Base-by-base conservation (phyloP, 2,888 invertebrate genomes). In the Sussaba pulchella region DNA sequence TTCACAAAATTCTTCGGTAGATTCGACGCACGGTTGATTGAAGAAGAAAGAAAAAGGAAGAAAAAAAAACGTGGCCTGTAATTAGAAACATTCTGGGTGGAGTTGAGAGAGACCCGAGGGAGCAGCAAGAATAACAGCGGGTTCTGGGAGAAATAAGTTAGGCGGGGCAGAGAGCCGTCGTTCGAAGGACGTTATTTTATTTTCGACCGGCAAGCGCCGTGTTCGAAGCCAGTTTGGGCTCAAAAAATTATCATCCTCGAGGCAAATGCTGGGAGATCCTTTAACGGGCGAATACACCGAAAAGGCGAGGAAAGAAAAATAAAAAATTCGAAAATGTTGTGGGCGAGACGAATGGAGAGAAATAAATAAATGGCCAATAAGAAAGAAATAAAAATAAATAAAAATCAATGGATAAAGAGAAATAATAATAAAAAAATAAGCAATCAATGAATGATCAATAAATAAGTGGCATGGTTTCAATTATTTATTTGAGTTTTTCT, bases 51-150 rank as follows among this genome's bases (percentile, higher is more conserved):
- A 77, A 61, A 61, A 57, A 71, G 69, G 73, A 74, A 39, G 74
- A 61, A 61, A 57, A 69, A 73, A 76, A 74, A 39, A 74, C 78
- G 80, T 80, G 82, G 83, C 82, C 84, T 84, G 84, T 84, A 84
- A 84, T 84, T 84, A 84, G 84, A 84, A 83, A 83, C 82, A 83
- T 84, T 82, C 66, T 83, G 84, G 84, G 84, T 78, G 83, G 84
- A 84, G 84, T 79, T 77, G 6, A 71, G 78, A 71, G 72, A 71
- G 74, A 75, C 72, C 72, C 76, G 67, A 81, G 80, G 82, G 82
- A 78, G 71, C n/a, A n/a, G n/a, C 78, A 77, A 77, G 83, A 83
- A 73, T 81, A 83, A 83, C 83, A 82, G 74, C 76, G 80, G 50
- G 79, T 80, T 69, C 63, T 59, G 74, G 69, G 76, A 81, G 75